phyloP scores from a whole-genome alignment of 2,888 invertebrate species.

The Unio pictorum region DNA sequence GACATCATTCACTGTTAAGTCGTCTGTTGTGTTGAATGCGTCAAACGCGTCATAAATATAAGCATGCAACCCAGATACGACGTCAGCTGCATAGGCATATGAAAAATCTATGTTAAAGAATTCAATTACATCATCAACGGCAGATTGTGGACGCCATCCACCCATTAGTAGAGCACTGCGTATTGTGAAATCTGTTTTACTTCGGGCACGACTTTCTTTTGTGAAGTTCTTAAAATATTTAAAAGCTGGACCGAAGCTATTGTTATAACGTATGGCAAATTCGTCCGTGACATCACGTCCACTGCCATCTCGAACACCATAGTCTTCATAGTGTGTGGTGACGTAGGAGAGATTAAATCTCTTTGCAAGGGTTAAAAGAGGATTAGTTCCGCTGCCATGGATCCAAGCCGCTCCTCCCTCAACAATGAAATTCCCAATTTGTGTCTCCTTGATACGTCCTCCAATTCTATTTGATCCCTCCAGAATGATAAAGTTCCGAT shows the following conservation, averaged over 20 bases:
- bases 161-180: conserved; percentile 9
- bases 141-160: conserved; percentile 14
- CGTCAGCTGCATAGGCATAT: background rate
- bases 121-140: conserved; percentile 18
- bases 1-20: conserved; percentile 14
- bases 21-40: conserved; percentile 9
- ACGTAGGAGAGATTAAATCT: conserved; percentile 8
- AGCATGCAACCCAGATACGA: conserved; percentile 15
- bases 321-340: conserved; percentile 7
- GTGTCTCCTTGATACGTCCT: conserved; percentile 18
- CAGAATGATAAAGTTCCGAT: conserved; percentile 22
- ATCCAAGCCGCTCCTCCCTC: conserved; percentile 30
- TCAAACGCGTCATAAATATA: conserved; percentile 9
- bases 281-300: conserved; percentile 15
- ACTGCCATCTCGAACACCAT: conserved; percentile 14
- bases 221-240: background rate
- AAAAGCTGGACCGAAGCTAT: background rate
- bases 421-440: conserved; percentile 17
- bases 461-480: conserved; percentile 26
- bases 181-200: conserved; percentile 11
- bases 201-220: background rate
- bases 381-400: conserved; percentile 22
- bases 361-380: conserved; percentile 14
- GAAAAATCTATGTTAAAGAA: conserved; percentile 10
- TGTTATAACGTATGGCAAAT: conserved; percentile 7